Base-by-base conservation (phyloP, 2,888 invertebrate species). In the Luffia ferchaultella region DNA sequence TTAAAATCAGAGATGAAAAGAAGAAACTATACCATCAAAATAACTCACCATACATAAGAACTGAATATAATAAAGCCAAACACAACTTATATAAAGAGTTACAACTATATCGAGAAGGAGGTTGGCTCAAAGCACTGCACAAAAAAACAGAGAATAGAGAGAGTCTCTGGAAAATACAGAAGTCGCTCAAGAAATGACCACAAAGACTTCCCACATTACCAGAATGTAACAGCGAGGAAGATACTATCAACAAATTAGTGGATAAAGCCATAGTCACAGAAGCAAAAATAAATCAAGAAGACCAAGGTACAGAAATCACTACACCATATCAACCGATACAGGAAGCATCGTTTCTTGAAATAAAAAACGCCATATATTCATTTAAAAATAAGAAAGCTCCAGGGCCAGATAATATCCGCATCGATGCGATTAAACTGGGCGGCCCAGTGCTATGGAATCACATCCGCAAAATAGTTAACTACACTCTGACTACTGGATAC, bases 311-410 rank as follows among this genome's bases (percentile, higher is more conserved):
- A 18, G 44, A 48, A 12, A 40, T 19, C 12, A 18, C 41, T 17
- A 51, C 51, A 45, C 51, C 52, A 16, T 50, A 48, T 16, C 42
- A 45, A 15, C 49, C 49, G 1, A 51, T 53, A 2, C 52, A 53
- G 9, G 45, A 41, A 1, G 50, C 53, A 2, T 49, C 49, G 1
- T 20, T 20, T 16, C n/a, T 40, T 0, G 55, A 53, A 46, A 16
- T 55, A 16, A 30, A 16, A 44, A 15, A 5, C 9, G 49, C 49
- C 18, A 16, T 45, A 2, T 30, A 44, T 15, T n/a, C 30, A 0
- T 52, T 53, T 18, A 53, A 53, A 45, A 55, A 55, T 19, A 52
- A 50, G n/a, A 52, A 52, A 42, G 49, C 53, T 1, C 52, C 52
- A 2, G 52, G 55, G 1, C 52, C 52, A 1, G 53, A 55, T 18